Evolutionary conservation across 2,888 invertebrate species (phyloP), one percentile per base, ranked within the genome.

Genomic region (Meiosimyza decipiens): DNA sequence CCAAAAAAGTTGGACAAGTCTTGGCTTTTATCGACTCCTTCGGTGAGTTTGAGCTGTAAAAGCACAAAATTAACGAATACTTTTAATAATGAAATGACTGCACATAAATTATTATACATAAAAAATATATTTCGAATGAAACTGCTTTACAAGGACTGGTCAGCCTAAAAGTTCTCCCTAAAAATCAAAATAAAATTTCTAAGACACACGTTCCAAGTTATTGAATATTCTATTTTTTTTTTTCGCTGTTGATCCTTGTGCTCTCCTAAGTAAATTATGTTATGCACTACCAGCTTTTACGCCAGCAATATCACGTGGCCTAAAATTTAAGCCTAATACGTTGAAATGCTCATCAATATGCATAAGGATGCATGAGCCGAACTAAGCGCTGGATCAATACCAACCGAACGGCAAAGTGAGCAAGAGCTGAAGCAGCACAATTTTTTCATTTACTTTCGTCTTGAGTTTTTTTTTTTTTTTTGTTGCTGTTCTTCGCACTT

Each of bases 311-410:
- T 60, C 15, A 11, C 28, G 33, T 60, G 28, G 28, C 60, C 40
- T 28, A 28, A 3, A 13, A n/a, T 28, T 6, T 40, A 11, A 28
- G 4, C 33, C 59, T 33, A 59, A 59, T 28, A 60, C 60, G 13
- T 22, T 22, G 60, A 22, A 15, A n/a, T 33, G 12, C 18, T 60
- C 60, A 60, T 60, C 60, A 60, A 60, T 60, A 60, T 60, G 60
- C 60, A 60, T 60, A 40, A 60, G 40, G 60, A 13, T 22, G 60
- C 22, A 15, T 12, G 59, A 59, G 22, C 59, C 59, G 15, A 28
- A 5, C 6, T 40, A 33, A 60, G 28, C 16, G 28, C 28, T 13
- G 60, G 33, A 60, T 28, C 22, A 60, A 16, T 60, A 22, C 15
- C 60, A 60, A 28, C 3, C 28, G 28, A 28, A 28, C 2, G 3